phyloP scores from a whole-genome alignment of 2,797 vertebrate genomes.

The Anisognathus igniventris region DNA sequence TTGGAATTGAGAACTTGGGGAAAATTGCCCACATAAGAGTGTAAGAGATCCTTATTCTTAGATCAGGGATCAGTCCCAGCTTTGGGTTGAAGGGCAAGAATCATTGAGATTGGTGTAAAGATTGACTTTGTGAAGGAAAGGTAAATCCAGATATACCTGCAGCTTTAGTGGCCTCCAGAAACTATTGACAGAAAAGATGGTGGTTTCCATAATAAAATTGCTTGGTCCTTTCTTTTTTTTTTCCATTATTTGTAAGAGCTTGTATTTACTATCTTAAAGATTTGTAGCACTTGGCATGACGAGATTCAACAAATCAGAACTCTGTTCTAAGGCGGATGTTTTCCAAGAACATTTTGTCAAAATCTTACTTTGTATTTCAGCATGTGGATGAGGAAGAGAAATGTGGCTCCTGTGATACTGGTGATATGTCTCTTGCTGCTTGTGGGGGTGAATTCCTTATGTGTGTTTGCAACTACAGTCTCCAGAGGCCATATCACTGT shows the following conservation, averaged over 20 bases:
- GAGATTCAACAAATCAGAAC: neutral
- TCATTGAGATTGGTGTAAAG: neutral
- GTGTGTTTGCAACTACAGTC: neutral
- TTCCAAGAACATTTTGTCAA: neutral
- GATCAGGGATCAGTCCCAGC: rapidly evolving
- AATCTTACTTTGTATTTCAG: neutral
- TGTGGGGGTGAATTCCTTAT: neutral
- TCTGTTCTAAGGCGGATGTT: neutral
- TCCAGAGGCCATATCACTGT: neutral
- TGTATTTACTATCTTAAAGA: neutral
- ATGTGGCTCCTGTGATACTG: neutral
- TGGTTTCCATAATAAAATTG: neutral
- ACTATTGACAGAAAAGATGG: neutral
- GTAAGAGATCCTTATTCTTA: neutral
- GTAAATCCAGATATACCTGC: neutral
- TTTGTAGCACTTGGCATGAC: neutral
- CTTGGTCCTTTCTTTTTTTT: neutral
- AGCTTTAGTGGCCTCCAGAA: neutral
- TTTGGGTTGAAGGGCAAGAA: neutral
- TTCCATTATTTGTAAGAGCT: neutral
- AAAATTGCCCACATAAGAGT: neutral
- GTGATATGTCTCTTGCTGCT: neutral
- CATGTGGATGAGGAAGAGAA: neutral
- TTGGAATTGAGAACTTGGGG: neutral
- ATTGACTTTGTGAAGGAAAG: neutral